A percentile compares a stretch with the other conserved stretches of the same genome.
Evolutionary conservation across 1,140 invertebrate species (phyloP).

Genomic region (Musca domestica): DNA sequence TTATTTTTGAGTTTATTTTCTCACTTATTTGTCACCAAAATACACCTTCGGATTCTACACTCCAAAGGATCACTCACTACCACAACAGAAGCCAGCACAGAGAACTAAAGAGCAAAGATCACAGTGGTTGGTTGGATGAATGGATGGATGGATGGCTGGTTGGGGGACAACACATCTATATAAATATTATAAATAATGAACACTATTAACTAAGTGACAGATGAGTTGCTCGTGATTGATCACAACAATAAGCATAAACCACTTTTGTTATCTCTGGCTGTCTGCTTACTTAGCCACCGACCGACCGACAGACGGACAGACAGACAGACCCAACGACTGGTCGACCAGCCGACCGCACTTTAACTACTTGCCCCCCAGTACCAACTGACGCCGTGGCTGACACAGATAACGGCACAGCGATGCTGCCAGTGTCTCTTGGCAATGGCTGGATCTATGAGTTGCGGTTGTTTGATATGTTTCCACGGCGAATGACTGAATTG

Average conservation of each 20-base stretch:
- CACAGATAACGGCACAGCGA: too few relatives aligned
- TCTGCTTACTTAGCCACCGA: background rate
- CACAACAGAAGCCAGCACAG: background rate
- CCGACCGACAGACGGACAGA: too few relatives aligned
- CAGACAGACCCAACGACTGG: too few relatives aligned
- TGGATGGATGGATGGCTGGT: background rate
- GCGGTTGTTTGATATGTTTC: too few relatives aligned
- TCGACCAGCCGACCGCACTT: too few relatives aligned
- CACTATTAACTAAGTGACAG: slow-evolving; percentile 27
- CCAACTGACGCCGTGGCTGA: too few relatives aligned
- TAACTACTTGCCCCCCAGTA: too few relatives aligned
- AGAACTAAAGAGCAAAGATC: background rate
- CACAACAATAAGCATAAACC: slow-evolving; percentile 20
- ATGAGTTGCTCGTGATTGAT: slow-evolving; percentile 28
- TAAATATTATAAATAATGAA: slow-evolving; percentile 29
- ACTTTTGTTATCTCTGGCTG: slow-evolving; percentile 12
- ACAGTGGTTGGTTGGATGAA: background rate
- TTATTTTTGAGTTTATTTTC: background rate
- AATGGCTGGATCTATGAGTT: too few relatives aligned
- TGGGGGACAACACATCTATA: background rate
- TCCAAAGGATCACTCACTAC: background rate
- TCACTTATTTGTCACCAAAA: slow-evolving; percentile 11
- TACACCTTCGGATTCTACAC: background rate
- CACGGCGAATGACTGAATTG: too few relatives aligned
- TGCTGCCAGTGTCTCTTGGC: too few relatives aligned